These are phyloP conservation scores for Sylvilagus bachmani DNA, from an alignment of 2,113 vertebrate genomes.

Conservation along the genomic window DNA sequence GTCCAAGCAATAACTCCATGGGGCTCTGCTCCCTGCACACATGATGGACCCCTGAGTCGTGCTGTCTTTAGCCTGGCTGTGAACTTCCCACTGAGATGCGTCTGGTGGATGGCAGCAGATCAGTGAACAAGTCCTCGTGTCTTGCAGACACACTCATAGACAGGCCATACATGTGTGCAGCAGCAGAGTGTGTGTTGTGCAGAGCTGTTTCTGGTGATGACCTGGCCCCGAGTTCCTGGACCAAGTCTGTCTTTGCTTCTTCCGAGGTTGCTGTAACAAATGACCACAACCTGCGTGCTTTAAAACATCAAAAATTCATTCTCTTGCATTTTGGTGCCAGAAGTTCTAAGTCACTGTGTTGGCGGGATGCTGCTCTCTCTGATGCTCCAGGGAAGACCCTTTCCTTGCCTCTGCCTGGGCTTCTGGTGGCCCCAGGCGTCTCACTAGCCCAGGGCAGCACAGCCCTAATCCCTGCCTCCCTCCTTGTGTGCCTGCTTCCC, in stretches of 20 bases:
- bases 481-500: neutral
- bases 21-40: neutral
- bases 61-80: neutral
- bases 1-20: neutral
- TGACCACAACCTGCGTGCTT: neutral
- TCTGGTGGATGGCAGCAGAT: no score
- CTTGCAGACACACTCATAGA: no score
- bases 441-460: fast-evolving
- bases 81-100: neutral
- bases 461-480: neutral
- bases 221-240: no score
- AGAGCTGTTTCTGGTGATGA: no score
- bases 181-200: no score
- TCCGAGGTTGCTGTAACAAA: neutral
- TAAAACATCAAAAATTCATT: neutral
- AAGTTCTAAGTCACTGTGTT: neutral
- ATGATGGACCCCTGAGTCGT: neutral
- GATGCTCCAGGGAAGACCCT: neutral
- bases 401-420: neutral
- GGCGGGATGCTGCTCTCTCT: no score
- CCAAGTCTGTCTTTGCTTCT: neutral
- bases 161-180: no score
- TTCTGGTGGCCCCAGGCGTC: neutral
- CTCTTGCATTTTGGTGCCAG: neutral
- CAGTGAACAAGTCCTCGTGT: no score